A percentile compares a stretch with the other conserved stretches of the same genome.
phyloP scores from a whole-genome alignment of 2,113 vertebrate species.

The Archocentrus centrarchus region DNA sequence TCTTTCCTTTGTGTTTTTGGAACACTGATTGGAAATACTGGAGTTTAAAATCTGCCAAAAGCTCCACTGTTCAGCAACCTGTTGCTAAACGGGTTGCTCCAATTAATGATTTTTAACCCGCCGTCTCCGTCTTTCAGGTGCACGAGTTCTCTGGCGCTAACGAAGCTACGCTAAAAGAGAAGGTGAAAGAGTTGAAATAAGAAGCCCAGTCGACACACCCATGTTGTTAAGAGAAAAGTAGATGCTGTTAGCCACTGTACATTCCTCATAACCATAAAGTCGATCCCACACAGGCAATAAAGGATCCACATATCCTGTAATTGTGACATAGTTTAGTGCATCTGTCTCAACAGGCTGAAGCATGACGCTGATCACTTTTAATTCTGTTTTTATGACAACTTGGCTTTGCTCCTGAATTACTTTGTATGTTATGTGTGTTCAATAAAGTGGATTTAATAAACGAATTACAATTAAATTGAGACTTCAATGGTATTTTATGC shows the following conservation, averaged over 20 bases:
- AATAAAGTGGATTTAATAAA: slow-evolving; percentile 65
- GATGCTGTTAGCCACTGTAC: background rate
- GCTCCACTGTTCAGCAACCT: too few species aligned
- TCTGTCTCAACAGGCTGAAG: background rate
- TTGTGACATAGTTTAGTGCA: background rate
- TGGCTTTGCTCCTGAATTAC: slow-evolving; percentile 4
- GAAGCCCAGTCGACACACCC: background rate
- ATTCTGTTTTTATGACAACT: background rate
- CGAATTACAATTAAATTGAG: background rate
- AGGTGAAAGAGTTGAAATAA: accelerated
- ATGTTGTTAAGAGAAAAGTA: background rate
- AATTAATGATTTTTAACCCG: background rate
- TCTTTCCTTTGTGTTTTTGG: background rate
- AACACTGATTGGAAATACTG: background rate
- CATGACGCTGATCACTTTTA: background rate
- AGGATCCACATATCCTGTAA: slow-evolving; percentile 17
- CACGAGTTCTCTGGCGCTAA: slow-evolving; percentile 68
- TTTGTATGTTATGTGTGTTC: slow-evolving; percentile 17
- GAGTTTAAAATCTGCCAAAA: background rate
- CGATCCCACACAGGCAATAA: background rate
- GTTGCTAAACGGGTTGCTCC: background rate
- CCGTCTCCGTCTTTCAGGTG: slow-evolving; percentile 56
- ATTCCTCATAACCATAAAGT: background rate
- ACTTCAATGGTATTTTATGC: slow-evolving; percentile 74
- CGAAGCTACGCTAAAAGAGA: accelerated